Evolutionary conservation across 2,113 vertebrate genomes (phyloP).

Genomic region (Asarcornis scutulata): DNA sequence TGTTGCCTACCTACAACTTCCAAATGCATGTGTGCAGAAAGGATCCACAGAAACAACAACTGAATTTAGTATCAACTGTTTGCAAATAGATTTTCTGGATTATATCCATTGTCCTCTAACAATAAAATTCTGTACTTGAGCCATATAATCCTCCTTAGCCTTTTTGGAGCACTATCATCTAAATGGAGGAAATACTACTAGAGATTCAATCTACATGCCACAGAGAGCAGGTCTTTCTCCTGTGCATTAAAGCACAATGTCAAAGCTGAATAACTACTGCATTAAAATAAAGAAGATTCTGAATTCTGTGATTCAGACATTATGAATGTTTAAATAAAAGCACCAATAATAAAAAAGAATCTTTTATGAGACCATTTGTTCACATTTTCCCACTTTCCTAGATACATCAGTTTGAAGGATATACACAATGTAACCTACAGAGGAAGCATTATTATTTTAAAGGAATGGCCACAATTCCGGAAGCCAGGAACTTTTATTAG

Average conservation of each 20-base stretch:
- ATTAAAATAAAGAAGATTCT: not conserved
- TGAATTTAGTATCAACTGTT: not conserved
- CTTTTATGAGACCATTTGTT: not conserved
- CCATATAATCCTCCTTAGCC: not conserved
- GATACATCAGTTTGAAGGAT: not conserved
- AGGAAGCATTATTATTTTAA: not conserved
- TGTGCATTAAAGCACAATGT: not conserved
- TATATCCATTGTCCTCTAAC: not conserved
- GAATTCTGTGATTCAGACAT: not conserved
- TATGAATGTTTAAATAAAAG: constrained; percentile 19
- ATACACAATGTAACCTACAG: not conserved
- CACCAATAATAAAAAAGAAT: not conserved
- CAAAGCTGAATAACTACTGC: not conserved
- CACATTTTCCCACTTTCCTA: not conserved
- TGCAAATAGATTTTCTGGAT: not conserved
- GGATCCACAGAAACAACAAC: not conserved
- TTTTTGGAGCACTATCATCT: not conserved
- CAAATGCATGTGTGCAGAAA: not conserved
- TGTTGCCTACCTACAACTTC: not conserved
- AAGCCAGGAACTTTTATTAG: not conserved
- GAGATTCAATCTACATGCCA: not conserved
- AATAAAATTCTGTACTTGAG: constrained; percentile 8
- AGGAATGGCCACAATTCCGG: not conserved
- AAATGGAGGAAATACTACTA: not conserved
- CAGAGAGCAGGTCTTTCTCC: not conserved